Base-by-base conservation (phyloP, 2,888 invertebrate species). In the Philopedon plagiatum region DNA sequence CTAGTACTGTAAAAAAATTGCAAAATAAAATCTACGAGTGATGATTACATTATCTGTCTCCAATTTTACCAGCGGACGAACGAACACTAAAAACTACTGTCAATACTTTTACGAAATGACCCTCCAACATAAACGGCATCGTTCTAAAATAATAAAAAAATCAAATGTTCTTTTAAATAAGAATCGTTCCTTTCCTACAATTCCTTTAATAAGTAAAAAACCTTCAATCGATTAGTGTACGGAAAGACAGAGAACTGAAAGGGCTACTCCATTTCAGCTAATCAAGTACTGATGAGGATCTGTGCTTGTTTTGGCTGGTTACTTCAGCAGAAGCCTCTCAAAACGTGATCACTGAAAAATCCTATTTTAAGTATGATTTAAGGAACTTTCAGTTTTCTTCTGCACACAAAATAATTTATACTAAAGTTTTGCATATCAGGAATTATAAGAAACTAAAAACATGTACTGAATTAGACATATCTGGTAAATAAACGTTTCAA, bases 131-230 rank as follows among this genome's bases (percentile, higher is more conserved):
- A 34, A 39, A 46, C 71, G 66, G 65, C 71, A 71, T 62, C 56
- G 18, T 54, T 66, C 71, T 71, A 71, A 71, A 71, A 71, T 71
- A 71, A 71, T 66, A 71, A 71, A 71, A 66, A 71, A 71, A 70
- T 70, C 63, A 70, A 70, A 70, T 56, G 51, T 70, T 70, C 70
- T 64, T 39, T 26, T 60, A 62, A 62, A 54, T 51, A 15, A 54
- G 51, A 29, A 54, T 54, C 13, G 7, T 9, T 9, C 13, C n/a
- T 54, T 54, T 15, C 51, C 15, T 54, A 29, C 26, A 54, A 54
- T 54, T 54, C 51, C 51, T 54, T 49, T 26, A 13, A 49, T 29
- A n/a, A n/a, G n/a, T 29, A 19, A 5, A 44, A 11, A 39, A 39
- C 13, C 44, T 15, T 1, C 0, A 44, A 11, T 19, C 46, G 18